A percentile compares a stretch with the other conserved stretches of the same genome.
phyloP scores from a whole-genome alignment of 2,888 invertebrate genomes.

The Drosophila kambysellisi region DNA sequence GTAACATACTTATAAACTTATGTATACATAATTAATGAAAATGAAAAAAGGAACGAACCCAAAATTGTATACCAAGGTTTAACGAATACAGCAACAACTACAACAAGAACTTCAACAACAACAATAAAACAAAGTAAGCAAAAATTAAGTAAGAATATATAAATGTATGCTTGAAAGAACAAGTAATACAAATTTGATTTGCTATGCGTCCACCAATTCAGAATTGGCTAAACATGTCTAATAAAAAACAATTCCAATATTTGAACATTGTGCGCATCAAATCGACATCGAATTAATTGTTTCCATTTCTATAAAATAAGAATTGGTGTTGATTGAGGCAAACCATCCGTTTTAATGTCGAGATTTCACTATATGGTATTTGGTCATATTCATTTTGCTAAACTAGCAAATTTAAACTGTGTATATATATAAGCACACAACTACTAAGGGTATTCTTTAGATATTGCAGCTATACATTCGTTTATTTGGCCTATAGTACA shows the following conservation, averaged over 20 bases:
- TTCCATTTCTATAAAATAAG: neutral
- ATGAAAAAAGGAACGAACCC: constrained; percentile 17
- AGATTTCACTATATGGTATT: too few species aligned
- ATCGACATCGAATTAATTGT: neutral
- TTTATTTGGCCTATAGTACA: neutral
- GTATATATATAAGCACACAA: neutral
- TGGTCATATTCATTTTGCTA: neutral
- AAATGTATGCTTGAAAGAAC: neutral
- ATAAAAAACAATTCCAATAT: neutral
- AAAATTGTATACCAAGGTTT: constrained; percentile 68
- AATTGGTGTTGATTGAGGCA: neutral
- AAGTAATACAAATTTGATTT: neutral
- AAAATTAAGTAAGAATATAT: neutral
- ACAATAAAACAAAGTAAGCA: constrained; percentile 2
- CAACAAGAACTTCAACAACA: constrained; percentile 9
- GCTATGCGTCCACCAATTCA: neutral
- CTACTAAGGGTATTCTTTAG: neutral
- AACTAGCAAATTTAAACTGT: neutral
- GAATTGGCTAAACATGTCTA: neutral
- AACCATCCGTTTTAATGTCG: neutral
- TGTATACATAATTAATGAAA: constrained; percentile 18
- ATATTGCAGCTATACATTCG: neutral
- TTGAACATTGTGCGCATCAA: neutral
- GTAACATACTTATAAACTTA: constrained; percentile 43
- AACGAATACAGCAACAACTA: constrained; percentile 28